These are phyloP conservation scores for Bembecia ichneumoniformis DNA, from an alignment of 2,888 invertebrate species.

Conservation along the genomic window DNA sequence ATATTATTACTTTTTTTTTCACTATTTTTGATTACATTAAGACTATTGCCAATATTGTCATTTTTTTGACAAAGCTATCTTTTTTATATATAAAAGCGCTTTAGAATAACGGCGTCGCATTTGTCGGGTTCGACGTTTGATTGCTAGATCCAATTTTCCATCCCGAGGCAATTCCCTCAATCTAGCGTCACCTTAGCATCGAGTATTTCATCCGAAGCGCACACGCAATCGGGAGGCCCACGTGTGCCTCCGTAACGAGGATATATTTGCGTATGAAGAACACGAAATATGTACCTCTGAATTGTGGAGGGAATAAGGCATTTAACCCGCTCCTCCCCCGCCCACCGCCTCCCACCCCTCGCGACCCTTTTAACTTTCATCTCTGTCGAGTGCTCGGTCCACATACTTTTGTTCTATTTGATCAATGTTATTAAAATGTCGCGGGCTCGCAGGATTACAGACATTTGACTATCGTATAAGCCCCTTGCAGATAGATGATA, in stretches of 20 bases:
- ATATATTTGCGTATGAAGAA: slow-evolving; percentile 74
- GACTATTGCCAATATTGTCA: too few relatives aligned
- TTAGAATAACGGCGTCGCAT: slow-evolving; percentile 36
- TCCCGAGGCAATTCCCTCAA: slow-evolving; percentile 50
- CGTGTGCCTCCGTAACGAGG: slow-evolving; percentile 70
- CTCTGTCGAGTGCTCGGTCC: slow-evolving; percentile 72
- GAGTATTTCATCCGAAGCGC: slow-evolving; percentile 48
- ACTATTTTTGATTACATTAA: too few relatives aligned
- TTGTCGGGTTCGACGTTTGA: slow-evolving; percentile 46
- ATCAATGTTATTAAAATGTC: slow-evolving; percentile 74
- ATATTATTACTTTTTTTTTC: too few relatives aligned
- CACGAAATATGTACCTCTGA: slow-evolving; percentile 73
- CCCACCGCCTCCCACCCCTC: slow-evolving; percentile 34
- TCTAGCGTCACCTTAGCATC: slow-evolving; percentile 22
- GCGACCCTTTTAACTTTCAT: slow-evolving; percentile 73
- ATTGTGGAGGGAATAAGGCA: slow-evolving; percentile 73
- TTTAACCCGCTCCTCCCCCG: slow-evolving; percentile 59
- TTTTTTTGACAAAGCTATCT: background rate
- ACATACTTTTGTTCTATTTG: slow-evolving; percentile 74
- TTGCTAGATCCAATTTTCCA: slow-evolving; percentile 58
- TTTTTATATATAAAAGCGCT: slow-evolving; percentile 25
- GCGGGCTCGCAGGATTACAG: slow-evolving; percentile 62
- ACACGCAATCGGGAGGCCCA: slow-evolving; percentile 66
- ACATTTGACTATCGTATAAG: slow-evolving; percentile 60
- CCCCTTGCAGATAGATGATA: slow-evolving; percentile 21